Conservation (phyloP, 2,888 invertebrate species). For the Meganola albula region DNA sequence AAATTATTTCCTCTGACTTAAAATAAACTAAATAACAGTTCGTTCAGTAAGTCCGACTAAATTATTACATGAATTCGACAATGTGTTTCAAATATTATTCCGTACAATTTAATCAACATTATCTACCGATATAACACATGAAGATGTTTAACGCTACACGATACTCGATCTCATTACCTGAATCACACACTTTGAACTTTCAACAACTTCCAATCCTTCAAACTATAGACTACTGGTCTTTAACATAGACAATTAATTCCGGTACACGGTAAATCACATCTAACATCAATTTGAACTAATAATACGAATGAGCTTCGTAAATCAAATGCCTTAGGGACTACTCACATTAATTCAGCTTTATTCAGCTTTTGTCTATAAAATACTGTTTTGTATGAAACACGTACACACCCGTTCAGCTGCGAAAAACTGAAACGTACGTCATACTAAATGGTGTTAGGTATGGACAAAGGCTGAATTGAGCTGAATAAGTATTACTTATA, state of each 20-base stretch:
- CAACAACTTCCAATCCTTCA: constrained; percentile 43
- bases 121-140: constrained; percentile 21
- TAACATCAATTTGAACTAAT: constrained; percentile 33
- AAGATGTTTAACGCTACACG: constrained; percentile 34
- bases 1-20: constrained; percentile 8
- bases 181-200: constrained; percentile 58
- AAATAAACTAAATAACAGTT: constrained; percentile 14
- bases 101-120: constrained; percentile 15
- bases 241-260: constrained; percentile 16
- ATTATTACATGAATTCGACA: constrained; percentile 10
- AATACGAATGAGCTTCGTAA: constrained; percentile 14
- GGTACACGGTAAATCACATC: constrained; percentile 24
- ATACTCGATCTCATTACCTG: constrained; percentile 31
- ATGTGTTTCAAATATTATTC: constrained; percentile 11
- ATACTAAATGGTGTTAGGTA: no score
- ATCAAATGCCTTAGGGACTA: no score
- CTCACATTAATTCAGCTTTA: no score
- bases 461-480: no score
- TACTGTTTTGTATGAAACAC: no score
- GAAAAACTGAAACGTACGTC: no score
- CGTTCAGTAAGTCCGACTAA: no score
- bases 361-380: no score
- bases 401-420: no score
- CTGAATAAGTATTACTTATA: no score
- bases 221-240: constrained; percentile 27